Evolutionary conservation across 2,113 vertebrate genomes (phyloP).

Genomic region (Bufo gargarizans): DNA sequence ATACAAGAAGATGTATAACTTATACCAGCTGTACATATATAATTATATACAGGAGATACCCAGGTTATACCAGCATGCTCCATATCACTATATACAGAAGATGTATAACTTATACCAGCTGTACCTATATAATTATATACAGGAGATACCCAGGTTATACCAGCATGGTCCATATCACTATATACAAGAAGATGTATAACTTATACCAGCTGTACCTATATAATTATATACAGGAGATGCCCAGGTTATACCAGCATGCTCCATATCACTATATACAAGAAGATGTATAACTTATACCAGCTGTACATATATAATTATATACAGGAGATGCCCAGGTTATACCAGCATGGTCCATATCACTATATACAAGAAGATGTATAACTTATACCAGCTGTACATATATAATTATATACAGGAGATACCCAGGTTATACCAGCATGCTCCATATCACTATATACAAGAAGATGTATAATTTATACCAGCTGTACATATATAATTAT

Average conservation of each 20-base stretch:
- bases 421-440: not conserved
- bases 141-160: not conserved
- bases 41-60: not conserved
- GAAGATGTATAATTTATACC: not conserved
- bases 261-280: not conserved
- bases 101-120: not conserved
- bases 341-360: not conserved
- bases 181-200: not conserved
- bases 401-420: not conserved
- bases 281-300: not conserved
- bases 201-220: not conserved
- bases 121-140: not conserved
- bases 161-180: not conserved
- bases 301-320: not conserved
- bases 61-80: not conserved
- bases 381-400: not conserved
- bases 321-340: conserved; percentile 1
- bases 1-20: not conserved
- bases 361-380: not conserved
- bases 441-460: not conserved
- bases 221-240: not conserved
- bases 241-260: no score
- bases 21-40: not conserved
- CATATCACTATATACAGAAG: not conserved
- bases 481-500: not conserved